phyloP scores from a whole-genome alignment of 2,113 vertebrate genomes.

The Oceanites oceanicus region DNA sequence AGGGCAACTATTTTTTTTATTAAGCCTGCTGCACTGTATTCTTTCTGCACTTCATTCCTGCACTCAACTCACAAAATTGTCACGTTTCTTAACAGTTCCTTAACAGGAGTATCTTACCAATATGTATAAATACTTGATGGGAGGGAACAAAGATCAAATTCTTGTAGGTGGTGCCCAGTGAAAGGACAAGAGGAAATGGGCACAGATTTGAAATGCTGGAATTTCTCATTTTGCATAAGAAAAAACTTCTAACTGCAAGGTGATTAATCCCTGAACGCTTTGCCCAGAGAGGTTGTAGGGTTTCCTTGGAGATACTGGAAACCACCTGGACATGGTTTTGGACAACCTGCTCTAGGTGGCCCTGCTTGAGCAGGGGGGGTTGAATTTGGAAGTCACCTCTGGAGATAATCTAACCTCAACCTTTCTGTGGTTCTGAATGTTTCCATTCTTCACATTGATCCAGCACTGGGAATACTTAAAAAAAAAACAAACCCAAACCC shows the following conservation, averaged over 20 bases:
- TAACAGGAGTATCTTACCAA: neutral
- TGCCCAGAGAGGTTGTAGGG: neutral
- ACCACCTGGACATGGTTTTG: neutral
- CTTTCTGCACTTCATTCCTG: neutral
- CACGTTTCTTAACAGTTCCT: neutral
- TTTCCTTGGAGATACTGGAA: neutral
- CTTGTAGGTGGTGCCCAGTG: neutral
- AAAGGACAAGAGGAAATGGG: neutral
- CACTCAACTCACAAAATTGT: neutral
- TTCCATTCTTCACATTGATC: neutral
- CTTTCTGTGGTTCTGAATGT: neutral
- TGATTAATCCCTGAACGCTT: fast-evolving
- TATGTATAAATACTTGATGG: neutral
- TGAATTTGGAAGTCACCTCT: too few species aligned
- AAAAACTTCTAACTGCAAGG: fast-evolving
- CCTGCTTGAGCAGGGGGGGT: neutral
- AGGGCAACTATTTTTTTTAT: neutral
- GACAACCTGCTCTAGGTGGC: neutral
- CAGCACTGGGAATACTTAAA: neutral
- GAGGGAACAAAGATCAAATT: neutral
- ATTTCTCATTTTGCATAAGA: neutral
- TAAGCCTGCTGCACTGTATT: neutral
- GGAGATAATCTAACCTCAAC: neutral
- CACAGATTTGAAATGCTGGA: neutral
- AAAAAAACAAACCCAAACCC: neutral